A percentile compares a stretch with the other conserved stretches of the same genome.
These are phyloP conservation scores for Cossypha polioptera DNA, from an alignment of 2,797 vertebrate genomes.

Conservation along the genomic window DNA sequence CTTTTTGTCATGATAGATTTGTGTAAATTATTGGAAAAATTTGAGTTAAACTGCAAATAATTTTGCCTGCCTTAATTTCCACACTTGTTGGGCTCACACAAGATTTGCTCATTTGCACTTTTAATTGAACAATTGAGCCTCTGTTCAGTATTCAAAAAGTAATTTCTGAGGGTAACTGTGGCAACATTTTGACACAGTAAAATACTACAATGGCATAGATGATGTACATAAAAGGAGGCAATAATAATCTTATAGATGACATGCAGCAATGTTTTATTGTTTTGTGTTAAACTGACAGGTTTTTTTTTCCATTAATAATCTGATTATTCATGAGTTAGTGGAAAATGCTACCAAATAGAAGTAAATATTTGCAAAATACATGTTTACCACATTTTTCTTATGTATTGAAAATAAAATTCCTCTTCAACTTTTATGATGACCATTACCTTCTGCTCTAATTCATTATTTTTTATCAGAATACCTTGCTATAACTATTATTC, in stretches of 20 bases:
- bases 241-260: not conserved
- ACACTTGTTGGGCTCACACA: not conserved
- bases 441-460: not conserved
- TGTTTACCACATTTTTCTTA: not conserved
- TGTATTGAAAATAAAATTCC: not conserved
- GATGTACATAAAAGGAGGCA: not conserved
- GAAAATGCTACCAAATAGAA: not conserved
- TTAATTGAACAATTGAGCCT: not conserved
- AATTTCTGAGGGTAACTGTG: not conserved
- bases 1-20: not conserved
- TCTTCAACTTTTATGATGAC: not conserved
- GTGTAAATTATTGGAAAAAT: not conserved
- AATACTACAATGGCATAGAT: not conserved
- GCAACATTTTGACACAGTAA: not conserved
- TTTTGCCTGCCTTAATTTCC: not conserved
- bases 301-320: not conserved
- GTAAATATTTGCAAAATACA: not conserved
- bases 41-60: not conserved
- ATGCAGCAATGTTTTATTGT: not conserved
- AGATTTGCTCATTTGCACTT: not conserved
- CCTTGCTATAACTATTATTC: not conserved
- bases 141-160: not conserved
- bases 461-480: not conserved
- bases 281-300: not conserved
- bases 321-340: not conserved